phyloP scores from a whole-genome alignment of 2,797 vertebrate genomes.

The Microctenopoma steveboyesi region DNA sequence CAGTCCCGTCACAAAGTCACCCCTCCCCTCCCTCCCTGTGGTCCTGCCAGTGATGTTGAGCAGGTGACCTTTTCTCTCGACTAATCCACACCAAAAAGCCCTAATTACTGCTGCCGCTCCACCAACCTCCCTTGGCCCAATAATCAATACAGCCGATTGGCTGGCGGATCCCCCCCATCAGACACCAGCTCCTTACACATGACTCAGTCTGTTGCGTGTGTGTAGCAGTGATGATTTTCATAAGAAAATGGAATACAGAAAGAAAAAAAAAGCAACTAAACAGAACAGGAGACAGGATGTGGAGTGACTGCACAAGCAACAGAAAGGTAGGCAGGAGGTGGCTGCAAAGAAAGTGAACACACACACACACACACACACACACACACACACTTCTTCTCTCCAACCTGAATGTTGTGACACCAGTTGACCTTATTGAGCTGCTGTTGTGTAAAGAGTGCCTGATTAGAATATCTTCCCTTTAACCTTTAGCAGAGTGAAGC shows the following conservation, averaged over 20 bases:
- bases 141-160: slow-evolving; percentile 95
- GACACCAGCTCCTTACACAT: slow-evolving; percentile 73
- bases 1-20: slow-evolving; percentile 34
- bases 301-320: slow-evolving; percentile 8
- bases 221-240: slow-evolving; percentile 15
- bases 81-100: slow-evolving; percentile 98
- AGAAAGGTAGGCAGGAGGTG: slow-evolving; percentile 27
- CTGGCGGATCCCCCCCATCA: slow-evolving; percentile 92
- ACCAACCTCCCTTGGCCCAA: slow-evolving; percentile 87
- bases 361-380: slow-evolving; percentile 32
- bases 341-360: slow-evolving; percentile 39
- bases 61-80: slow-evolving; percentile 97
- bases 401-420: slow-evolving; percentile 79
- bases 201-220: slow-evolving; percentile 16
- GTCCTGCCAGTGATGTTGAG: slow-evolving; percentile 93
- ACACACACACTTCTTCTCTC: slow-evolving; percentile 51
- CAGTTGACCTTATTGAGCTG: slow-evolving; percentile 90
- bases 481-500: slow-evolving; percentile 78
- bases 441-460: slow-evolving; percentile 86
- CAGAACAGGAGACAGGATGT: slow-evolving; percentile 9
- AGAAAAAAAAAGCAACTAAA: neutral
- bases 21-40: slow-evolving; percentile 74
- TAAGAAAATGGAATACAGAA: neutral
- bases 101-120: slow-evolving; percentile 98
- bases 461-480: slow-evolving; percentile 83